phyloP scores from a whole-genome alignment of 2,797 vertebrate species.

The Rhadinocentrus ornatus region DNA sequence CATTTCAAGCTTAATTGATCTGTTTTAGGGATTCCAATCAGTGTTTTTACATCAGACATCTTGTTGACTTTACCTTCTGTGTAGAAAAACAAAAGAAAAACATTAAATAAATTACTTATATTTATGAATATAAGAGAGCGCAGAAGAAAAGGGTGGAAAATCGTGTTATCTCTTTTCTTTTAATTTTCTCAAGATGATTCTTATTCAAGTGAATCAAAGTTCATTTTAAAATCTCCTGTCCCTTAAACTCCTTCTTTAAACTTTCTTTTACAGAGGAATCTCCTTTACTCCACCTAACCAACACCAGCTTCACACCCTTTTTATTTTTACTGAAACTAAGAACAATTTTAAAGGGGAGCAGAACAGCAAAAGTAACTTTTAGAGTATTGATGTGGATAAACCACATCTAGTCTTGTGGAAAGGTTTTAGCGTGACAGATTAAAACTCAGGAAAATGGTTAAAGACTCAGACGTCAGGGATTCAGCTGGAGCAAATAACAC shows the following conservation, averaged over 20 bases:
- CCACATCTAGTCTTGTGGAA: conserved; percentile 51
- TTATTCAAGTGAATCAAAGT: conserved; percentile 44
- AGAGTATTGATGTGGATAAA: conserved; percentile 66
- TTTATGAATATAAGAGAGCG: conserved; percentile 21
- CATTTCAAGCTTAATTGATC: no score
- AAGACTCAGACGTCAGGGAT: conserved; percentile 51
- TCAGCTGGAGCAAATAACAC: conserved; percentile 29
- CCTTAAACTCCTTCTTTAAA: conserved; percentile 54
- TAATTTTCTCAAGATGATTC: conserved; percentile 50
- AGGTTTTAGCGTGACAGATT: conserved; percentile 63
- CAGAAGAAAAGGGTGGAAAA: conserved; percentile 24
- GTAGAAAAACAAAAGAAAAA: conserved; percentile 17
- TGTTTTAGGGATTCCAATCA: neutral
- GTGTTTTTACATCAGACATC: neutral
- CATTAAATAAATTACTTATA: conserved; percentile 20
- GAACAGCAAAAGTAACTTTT: conserved; percentile 67
- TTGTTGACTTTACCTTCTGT: neutral
- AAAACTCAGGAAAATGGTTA: conserved; percentile 55
- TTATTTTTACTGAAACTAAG: conserved; percentile 24
- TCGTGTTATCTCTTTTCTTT: conserved; percentile 41
- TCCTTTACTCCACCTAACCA: conserved; percentile 38
- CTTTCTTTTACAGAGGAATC: conserved; percentile 24
- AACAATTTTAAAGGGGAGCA: conserved; percentile 39
- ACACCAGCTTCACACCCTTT: conserved; percentile 39
- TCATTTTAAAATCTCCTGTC: conserved; percentile 45